Base-by-base conservation (phyloP, 2,888 invertebrate genomes). In the Tenthredo amoena region DNA sequence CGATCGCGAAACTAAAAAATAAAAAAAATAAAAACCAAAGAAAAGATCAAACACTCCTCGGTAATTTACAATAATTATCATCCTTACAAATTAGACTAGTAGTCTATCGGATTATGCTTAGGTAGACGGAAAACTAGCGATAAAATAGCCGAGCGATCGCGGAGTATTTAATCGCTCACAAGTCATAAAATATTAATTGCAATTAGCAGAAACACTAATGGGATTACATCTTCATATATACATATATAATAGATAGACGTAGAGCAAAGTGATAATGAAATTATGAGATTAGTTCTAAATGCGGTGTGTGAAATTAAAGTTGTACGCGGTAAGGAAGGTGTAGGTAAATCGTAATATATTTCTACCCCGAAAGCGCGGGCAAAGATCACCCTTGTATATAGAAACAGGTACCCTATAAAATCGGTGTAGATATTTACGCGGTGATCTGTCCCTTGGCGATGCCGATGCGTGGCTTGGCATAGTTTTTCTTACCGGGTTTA, bases 391-490 rank as follows among this genome's bases (percentile, higher is more conserved):
- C 47, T 47, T 76, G 15, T 21, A 26, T 15, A 26, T 37, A 71
- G 0, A n/a, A 37, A 18, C 6, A 47, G 50, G n/a, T 77, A 40
- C n/a, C 55, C 50, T 55, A 18, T 55, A 18, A 31, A 77, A 77
- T 74, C 74, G 43, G 50, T 34, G 55, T 50, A 77, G 50, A 55
- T 77, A 77, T 47, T 50, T 77, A 77, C 77, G 9, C 47, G 31
- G 3, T 55, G 31, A 77, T 77, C 77, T 77, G 77, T 55, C 77
- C 50, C 77, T 18, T 34, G 77, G 55, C 55, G 77, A 74, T 43
- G 4, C 74, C 74, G n/a, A 76, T 55, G 77, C 31, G 77, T 26
- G 6, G 2, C 40, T 21, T 18, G 72, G n/a, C 31, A 12, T 2
- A 15, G 15, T 31, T 3, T 34, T 68, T 34, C 34, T 65, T 34